phyloP scores from a whole-genome alignment of 2,113 vertebrate species.

The Cyprinodon variegatus region DNA sequence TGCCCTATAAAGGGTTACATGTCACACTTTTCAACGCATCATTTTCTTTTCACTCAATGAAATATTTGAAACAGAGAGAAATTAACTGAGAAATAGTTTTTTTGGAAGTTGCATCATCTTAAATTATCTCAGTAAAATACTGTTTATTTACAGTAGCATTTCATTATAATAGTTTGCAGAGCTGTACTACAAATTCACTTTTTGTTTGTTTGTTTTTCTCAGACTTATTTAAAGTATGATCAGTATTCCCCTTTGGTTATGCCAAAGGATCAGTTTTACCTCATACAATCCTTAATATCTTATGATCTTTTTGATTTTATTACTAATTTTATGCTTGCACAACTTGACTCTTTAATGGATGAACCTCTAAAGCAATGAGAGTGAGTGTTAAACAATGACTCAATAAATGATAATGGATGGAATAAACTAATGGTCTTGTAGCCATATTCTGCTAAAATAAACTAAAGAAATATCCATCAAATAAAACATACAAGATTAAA shows the following conservation, averaged over 20 bases:
- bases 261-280: neutral
- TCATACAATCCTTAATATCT: neutral
- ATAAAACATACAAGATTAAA: too few relatives aligned
- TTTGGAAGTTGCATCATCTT: neutral
- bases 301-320: neutral
- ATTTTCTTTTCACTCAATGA: neutral
- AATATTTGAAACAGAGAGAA: neutral
- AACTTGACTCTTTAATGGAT: neutral
- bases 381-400: neutral
- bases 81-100: neutral
- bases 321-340: neutral
- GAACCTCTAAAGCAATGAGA: neutral
- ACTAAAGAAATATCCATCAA: too few relatives aligned
- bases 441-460: too few relatives aligned
- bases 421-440: too few relatives aligned
- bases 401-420: too few relatives aligned
- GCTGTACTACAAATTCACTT: constrained; percentile 24
- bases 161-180: constrained; percentile 6
- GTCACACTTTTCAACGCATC: neutral
- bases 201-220: neutral
- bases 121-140: constrained; percentile 13
- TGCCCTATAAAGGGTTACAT: neutral
- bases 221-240: neutral
- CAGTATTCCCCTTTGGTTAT: neutral
- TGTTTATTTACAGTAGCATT: constrained; percentile 1